Evolutionary conservation across 2,113 vertebrate genomes (phyloP).

Genomic region (Mixornis gularis): DNA sequence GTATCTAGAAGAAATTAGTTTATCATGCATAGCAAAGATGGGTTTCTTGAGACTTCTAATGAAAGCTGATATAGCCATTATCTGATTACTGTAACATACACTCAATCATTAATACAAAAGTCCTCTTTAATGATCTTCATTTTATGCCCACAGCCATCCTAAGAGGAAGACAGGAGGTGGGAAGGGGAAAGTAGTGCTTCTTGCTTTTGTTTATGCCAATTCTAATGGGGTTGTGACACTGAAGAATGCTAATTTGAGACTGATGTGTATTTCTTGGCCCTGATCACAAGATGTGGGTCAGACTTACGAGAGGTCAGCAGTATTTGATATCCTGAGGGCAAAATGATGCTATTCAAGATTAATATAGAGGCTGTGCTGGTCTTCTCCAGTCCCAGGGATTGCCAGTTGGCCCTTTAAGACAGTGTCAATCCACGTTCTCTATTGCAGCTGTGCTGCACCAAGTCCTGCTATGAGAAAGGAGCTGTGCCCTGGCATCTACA

Average conservation of each 20-base stretch:
- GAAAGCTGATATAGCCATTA: constrained; percentile 24
- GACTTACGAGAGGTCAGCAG: not conserved
- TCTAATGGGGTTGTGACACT: constrained; percentile 9
- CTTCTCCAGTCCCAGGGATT: not conserved
- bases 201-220: not conserved
- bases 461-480: not conserved
- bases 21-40: not conserved
- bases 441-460: not conserved
- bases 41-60: constrained; percentile 23
- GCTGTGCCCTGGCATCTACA: not conserved
- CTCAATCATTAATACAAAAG: constrained; percentile 15
- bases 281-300: not conserved
- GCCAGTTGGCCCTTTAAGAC: not conserved
- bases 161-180: not conserved
- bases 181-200: not conserved
- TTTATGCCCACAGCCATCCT: not conserved
- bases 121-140: constrained; percentile 17
- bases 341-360: not conserved
- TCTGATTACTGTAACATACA: constrained; percentile 15
- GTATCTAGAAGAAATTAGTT: constrained; percentile 20
- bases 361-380: not conserved
- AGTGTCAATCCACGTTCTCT: not conserved
- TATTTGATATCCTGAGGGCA: not conserved
- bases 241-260: not conserved
- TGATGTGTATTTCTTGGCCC: not conserved